Conservation (phyloP, 2,888 invertebrate genomes). For the Pollenia griseotomentosa region DNA sequence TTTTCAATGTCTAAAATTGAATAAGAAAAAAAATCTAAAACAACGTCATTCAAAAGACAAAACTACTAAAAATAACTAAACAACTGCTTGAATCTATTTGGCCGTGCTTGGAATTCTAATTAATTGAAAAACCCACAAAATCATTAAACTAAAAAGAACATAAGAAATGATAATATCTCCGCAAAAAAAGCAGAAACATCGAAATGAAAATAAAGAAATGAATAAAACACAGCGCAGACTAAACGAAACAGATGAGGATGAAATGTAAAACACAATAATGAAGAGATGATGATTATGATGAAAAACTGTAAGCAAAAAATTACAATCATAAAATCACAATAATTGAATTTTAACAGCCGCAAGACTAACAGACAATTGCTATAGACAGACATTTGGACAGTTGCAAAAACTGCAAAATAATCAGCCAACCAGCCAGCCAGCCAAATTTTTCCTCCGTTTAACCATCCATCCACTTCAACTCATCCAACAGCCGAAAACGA, state of each 20-base stretch:
- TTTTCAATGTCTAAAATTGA: constrained; percentile 57
- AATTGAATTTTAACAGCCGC: constrained; percentile 68
- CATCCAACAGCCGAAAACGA: constrained; percentile 38
- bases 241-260: constrained; percentile 35
- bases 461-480: constrained; percentile 19
- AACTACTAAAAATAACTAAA: constrained; percentile 55
- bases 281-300: constrained; percentile 32
- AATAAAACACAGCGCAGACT: constrained; percentile 23
- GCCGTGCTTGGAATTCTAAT: constrained; percentile 63
- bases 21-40: not conserved
- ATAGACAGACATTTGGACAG: constrained; percentile 15
- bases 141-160: constrained; percentile 54
- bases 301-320: constrained; percentile 42
- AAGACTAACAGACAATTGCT: constrained; percentile 36
- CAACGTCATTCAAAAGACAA: constrained; percentile 14
- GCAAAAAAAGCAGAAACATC: not conserved
- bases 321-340: constrained; percentile 62
- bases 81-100: constrained; percentile 51
- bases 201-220: constrained; percentile 9
- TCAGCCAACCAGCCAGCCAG: not conserved
- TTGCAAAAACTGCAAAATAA: constrained; percentile 10
- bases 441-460: constrained; percentile 9
- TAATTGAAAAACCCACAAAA: constrained; percentile 59
- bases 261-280: constrained; percentile 37
- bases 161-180: constrained; percentile 48